Percentiles rank a stretch among this genome's conserved stretches.
Conservation (phyloP, 1,140 invertebrate genomes). For the Globodera ellingtonae region DNA sequence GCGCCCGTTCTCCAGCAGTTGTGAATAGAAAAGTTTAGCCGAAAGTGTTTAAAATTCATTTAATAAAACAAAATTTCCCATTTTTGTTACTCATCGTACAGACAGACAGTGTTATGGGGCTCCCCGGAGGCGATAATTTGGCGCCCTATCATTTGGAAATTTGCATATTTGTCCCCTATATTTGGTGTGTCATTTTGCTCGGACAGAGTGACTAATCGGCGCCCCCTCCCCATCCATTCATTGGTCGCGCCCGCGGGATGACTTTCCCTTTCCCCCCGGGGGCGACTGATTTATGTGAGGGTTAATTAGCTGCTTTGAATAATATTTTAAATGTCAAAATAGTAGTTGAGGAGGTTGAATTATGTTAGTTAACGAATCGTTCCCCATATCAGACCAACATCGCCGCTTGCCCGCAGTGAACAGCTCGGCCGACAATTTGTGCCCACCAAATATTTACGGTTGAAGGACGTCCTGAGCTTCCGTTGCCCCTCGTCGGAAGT, state of each 20-base stretch:
- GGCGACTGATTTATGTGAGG: background rate
- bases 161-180: conserved; percentile 10
- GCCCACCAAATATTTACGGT: conserved; percentile 23
- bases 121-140: background rate
- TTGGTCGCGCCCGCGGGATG: background rate
- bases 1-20: no score
- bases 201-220: conserved; percentile 10
- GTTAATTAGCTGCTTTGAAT: background rate
- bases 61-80: background rate
- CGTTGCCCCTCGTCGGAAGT: background rate
- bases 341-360: no score
- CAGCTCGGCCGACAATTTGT: conserved; percentile 10
- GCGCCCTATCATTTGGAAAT: background rate
- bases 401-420: background rate
- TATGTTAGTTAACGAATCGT: no score
- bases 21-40: no score
- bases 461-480: conserved; percentile 21
- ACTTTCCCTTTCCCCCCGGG: conserved; percentile 5
- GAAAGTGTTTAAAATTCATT: background rate
- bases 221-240: background rate
- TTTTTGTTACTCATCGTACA: background rate
- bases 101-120: background rate
- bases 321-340: background rate
- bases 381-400: background rate
- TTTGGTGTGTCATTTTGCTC: conserved; percentile 2